Base-by-base conservation (phyloP, 23 tunicate species). In the Trididemnum clinides region DNA sequence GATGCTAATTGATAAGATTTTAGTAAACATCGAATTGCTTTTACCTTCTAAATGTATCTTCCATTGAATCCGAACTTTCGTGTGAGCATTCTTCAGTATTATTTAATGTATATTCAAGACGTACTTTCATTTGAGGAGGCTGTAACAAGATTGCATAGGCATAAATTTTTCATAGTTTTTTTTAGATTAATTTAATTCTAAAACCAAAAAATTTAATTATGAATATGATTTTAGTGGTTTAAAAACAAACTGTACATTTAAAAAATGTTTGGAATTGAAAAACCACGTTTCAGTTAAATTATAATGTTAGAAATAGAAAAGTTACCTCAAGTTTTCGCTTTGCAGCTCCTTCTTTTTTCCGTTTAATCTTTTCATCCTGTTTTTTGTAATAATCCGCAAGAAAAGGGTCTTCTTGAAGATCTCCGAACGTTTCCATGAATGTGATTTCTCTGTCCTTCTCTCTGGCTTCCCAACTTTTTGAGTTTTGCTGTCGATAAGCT, bases 271-370 rank as follows among this genome's bases (percentile, higher is more conserved):
- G n/a, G n/a, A n/a, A n/a, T n/a, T n/a, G n/a, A n/a, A n/a, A n/a
- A n/a, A n/a, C n/a, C n/a, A n/a, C n/a, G n/a, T n/a, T n/a, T n/a
- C n/a, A n/a, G n/a, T n/a, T n/a, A n/a, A n/a, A n/a, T n/a, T n/a
- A n/a, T n/a, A n/a, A n/a, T n/a, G n/a, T n/a, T n/a, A n/a, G n/a
- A n/a, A n/a, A n/a, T n/a, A n/a, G n/a, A n/a, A n/a, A n/a, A n/a
- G n/a, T 15, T 73, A 73, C 80, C 57, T 73, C 57, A 5, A 73
- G 22, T 73, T 73, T 73, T 73, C 36, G n/a, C 33, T 73, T 51
- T 12, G 71, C 76, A 33, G 71, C 33, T 0, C 21, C 59, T 28
- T 81, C 62, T 33, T 81, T 81, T 44, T 81, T 57, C 44, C 33
- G 5, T 27, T 25, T 18, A 19, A 33, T 10, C 62, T 58, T 81